Percentiles rank a stretch among this genome's conserved stretches.
Evolutionary conservation across 2,113 vertebrate species (phyloP).

Genomic region (Origma solitaria): DNA sequence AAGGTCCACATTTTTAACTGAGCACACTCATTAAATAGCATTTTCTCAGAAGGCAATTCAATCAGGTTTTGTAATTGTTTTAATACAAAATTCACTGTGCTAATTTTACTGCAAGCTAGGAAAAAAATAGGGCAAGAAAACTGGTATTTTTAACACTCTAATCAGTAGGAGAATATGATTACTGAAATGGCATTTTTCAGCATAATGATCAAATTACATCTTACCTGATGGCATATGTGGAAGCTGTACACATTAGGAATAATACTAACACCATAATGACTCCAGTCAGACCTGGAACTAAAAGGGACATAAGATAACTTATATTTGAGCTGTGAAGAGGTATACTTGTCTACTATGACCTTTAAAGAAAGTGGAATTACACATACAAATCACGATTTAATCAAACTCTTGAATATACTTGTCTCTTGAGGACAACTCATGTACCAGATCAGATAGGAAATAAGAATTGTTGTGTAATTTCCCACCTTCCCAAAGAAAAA

Average conservation of each 20-base stretch:
- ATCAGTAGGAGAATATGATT: neutral
- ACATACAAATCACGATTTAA: neutral
- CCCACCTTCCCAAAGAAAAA: neutral
- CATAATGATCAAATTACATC: neutral
- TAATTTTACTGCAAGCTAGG: neutral
- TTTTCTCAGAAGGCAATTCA: neutral
- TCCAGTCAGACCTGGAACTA: slow-evolving; percentile 93
- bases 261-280: slow-evolving; percentile 90
- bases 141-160: neutral
- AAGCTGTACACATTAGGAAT: slow-evolving; percentile 93
- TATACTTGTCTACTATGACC: neutral
- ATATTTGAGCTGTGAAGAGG: neutral
- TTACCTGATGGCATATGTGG: slow-evolving; percentile 89
- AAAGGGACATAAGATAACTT: neutral
- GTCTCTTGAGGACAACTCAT: neutral
- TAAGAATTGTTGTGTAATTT: neutral
- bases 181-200: neutral
- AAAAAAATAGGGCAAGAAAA: neutral
- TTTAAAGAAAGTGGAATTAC: neutral
- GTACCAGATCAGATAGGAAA: neutral
- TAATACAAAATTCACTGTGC: neutral
- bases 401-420: neutral
- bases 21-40: neutral
- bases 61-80: neutral
- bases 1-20: neutral